Conservation (phyloP, 1,140 invertebrate species). For the Plodia interpunctella region DNA sequence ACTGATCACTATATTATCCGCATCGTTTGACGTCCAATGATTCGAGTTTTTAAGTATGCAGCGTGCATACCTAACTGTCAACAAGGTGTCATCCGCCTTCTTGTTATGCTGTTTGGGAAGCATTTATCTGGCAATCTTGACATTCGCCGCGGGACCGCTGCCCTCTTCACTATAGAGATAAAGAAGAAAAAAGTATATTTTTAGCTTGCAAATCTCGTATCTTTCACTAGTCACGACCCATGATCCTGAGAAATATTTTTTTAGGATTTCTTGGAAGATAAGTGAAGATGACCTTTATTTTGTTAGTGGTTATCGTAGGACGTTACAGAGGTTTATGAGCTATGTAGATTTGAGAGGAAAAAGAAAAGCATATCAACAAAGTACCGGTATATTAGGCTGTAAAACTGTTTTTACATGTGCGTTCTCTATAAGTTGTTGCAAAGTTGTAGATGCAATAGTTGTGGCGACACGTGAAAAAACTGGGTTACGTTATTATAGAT, state of each 20-base stretch:
- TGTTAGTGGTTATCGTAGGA: slow-evolving; percentile 24
- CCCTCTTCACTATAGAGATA: slow-evolving; percentile 24
- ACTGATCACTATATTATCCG: neutral
- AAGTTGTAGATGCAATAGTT: too few relatives aligned
- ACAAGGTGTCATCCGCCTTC: slow-evolving; percentile 28
- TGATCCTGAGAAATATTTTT: slow-evolving; percentile 45
- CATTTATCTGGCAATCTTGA: slow-evolving; percentile 38
- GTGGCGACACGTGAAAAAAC: too few relatives aligned
- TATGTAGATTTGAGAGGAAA: slow-evolving; percentile 21
- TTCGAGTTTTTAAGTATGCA: slow-evolving; percentile 15
- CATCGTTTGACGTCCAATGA: neutral
- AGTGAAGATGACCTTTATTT: slow-evolving; percentile 28
- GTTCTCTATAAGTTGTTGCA: too few relatives aligned
- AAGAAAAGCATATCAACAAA: slow-evolving; percentile 8
- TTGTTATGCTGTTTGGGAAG: slow-evolving; percentile 44
- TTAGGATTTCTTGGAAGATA: slow-evolving; percentile 40
- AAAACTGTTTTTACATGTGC: too few relatives aligned
- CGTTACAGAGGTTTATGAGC: slow-evolving; percentile 21
- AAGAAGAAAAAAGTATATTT: slow-evolving; percentile 38
- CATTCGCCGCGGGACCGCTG: slow-evolving; percentile 23
- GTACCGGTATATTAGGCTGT: slow-evolving; percentile 10
- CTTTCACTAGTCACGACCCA: slow-evolving; percentile 42
- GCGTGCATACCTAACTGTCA: slow-evolving; percentile 43
- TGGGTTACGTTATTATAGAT: too few relatives aligned
- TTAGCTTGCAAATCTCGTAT: slow-evolving; percentile 26